These are phyloP conservation scores for Premnoplex brunnescens DNA, from an alignment of 2,797 vertebrate genomes.

Conservation along the genomic window DNA sequence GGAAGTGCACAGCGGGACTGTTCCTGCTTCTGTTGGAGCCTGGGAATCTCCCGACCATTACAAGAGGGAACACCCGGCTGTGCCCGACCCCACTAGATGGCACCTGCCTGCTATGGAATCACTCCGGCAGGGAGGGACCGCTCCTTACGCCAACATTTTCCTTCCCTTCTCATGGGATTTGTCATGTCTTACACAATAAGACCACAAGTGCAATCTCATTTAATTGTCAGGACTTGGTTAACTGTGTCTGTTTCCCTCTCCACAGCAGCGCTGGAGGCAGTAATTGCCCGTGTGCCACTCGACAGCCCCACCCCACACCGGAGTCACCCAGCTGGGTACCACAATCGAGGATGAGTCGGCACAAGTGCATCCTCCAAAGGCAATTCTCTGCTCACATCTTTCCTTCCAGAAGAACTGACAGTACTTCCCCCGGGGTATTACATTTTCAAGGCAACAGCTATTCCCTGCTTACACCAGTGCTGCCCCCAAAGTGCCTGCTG, in stretches of 20 bases:
- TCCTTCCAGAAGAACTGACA: not conserved
- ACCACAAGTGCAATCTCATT: not conserved
- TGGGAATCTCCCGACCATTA: rapidly evolving
- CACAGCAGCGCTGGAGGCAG: not conserved
- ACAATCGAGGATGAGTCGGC: rapidly evolving
- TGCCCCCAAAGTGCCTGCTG: not conserved
- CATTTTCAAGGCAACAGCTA: not conserved
- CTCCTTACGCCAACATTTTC: not conserved
- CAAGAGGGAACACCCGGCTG: not conserved
- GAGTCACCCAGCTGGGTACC: not conserved
- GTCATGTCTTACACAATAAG: not conserved
- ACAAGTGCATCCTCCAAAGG: not conserved
- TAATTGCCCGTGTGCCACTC: not conserved
- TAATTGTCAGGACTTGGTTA: not conserved
- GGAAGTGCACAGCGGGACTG: rapidly evolving
- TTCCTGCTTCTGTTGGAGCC: not conserved
- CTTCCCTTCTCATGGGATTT: not conserved
- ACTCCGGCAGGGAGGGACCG: not conserved
- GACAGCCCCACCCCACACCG: rapidly evolving
- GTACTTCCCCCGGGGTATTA: not conserved
- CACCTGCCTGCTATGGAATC: not conserved
- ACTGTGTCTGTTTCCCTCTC: not conserved
- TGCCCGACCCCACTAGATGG: not conserved
- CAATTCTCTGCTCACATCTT: not conserved
- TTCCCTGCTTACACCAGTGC: not conserved